A percentile compares a stretch with the other conserved stretches of the same genome.
Conservation (phyloP, 2,888 invertebrate species). For the Allygus modestus region DNA sequence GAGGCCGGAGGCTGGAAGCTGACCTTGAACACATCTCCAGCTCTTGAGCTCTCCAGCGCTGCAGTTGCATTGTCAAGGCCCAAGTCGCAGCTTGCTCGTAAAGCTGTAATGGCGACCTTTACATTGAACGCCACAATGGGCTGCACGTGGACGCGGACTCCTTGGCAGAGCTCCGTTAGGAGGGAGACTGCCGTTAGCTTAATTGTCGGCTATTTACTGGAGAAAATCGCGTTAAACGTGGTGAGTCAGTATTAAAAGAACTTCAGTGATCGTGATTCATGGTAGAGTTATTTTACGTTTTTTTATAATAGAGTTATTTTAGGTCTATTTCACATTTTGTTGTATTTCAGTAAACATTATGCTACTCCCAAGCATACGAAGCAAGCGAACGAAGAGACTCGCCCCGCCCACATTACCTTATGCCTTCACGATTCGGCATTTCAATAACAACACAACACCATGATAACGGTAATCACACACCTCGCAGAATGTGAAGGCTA, state of each 20-base stretch:
- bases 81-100: neutral
- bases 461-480: neutral
- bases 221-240: too few relatives aligned
- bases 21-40: conserved; percentile 21
- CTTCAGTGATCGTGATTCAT: too few relatives aligned
- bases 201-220: neutral
- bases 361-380: too few relatives aligned
- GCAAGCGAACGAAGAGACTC: too few relatives aligned
- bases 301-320: too few relatives aligned
- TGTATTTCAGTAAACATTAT: too few relatives aligned
- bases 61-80: neutral
- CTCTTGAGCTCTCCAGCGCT: too few relatives aligned
- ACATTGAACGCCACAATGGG: conserved; percentile 19
- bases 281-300: too few relatives aligned
- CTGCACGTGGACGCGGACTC: conserved; percentile 1
- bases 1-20: neutral
- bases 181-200: conserved; percentile 8
- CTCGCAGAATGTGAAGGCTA: conserved; percentile 1
- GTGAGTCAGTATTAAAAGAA: too few relatives aligned
- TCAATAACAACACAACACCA: neutral
- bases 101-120: conserved; percentile 30
- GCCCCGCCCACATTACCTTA: too few relatives aligned
- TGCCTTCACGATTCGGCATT: neutral
- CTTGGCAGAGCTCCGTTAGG: neutral
- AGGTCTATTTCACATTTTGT: too few relatives aligned